phyloP scores from a whole-genome alignment of 2,113 vertebrate species.

The Vulpes vulpes region DNA sequence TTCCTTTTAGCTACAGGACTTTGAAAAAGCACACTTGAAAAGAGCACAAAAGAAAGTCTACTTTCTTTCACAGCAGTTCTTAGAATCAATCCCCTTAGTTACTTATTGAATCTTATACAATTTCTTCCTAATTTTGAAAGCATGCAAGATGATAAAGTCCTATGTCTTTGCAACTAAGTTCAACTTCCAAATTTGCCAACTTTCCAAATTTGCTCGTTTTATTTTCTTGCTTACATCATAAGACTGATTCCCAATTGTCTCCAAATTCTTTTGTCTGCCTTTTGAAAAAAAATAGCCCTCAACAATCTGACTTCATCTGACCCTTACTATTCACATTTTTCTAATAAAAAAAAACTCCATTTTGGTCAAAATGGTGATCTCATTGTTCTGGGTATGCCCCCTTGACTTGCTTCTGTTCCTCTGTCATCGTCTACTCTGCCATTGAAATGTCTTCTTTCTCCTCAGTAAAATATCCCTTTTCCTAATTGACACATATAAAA shows the following conservation, averaged over 20 bases:
- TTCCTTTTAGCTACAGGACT: not conserved
- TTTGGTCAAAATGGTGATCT: conserved; percentile 3
- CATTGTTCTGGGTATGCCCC: not conserved
- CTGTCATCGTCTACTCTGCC: not conserved
- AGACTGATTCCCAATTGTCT: not conserved
- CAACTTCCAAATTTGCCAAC: not conserved
- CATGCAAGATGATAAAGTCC: not conserved
- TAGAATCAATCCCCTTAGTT: not conserved
- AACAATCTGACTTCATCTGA: not conserved
- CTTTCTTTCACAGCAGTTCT: conserved; percentile 13
- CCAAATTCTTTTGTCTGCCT: not conserved
- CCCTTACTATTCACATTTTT: not conserved
- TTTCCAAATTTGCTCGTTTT: not conserved
- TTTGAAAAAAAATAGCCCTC: not conserved
- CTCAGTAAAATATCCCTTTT: conserved; percentile 5
- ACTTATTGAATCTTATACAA: not conserved
- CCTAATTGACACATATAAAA: conserved; percentile 26
- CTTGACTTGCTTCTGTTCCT: not conserved
- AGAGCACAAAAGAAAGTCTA: not conserved
- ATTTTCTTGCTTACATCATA: not conserved
- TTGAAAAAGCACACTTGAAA: not conserved
- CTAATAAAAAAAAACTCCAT: conserved; percentile 9
- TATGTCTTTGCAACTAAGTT: not conserved
- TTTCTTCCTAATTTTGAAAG: conserved; percentile 12
- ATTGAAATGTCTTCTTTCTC: conserved; percentile 37